phyloP scores from a whole-genome alignment of 2,888 invertebrate genomes.

The Melitaea athalia region DNA sequence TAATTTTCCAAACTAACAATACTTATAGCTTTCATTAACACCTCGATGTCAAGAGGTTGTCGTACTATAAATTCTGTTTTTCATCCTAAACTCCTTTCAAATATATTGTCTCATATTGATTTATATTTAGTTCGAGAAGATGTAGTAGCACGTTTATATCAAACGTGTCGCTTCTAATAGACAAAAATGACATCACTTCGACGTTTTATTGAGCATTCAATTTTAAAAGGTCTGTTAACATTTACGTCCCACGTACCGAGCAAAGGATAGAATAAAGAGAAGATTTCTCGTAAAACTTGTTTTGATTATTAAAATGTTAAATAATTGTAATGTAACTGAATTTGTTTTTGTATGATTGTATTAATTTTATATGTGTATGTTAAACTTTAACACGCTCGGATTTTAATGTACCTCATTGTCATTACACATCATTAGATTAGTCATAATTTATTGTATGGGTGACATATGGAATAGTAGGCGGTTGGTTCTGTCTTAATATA shows the following conservation, averaged over 20 bases:
- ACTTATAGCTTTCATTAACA: not conserved
- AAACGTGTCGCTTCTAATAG: not conserved
- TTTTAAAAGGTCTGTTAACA: not conserved
- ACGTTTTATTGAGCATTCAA: slow-evolving; percentile 6
- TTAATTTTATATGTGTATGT: too few species aligned
- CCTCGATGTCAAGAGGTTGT: not conserved
- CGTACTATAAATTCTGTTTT: not conserved
- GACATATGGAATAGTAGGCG: too few species aligned
- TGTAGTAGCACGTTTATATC: not conserved
- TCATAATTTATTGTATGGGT: too few species aligned
- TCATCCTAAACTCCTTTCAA: not conserved
- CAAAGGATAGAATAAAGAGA: not conserved
- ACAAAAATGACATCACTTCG: slow-evolving; percentile 8
- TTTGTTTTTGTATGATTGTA: too few species aligned
- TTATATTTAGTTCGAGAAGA: slow-evolving; percentile 1
- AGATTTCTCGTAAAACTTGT: too few species aligned
- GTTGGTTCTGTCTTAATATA: too few species aligned
- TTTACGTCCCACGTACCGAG: not conserved
- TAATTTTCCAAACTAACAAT: too few species aligned
- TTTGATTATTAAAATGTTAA: too few species aligned
- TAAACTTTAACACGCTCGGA: too few species aligned
- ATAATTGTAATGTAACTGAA: too few species aligned
- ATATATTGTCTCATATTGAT: not conserved
- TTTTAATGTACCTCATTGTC: too few species aligned
- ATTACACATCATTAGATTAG: too few species aligned